phyloP scores from a whole-genome alignment of 2,113 vertebrate species.

The Pelusios castaneus region DNA sequence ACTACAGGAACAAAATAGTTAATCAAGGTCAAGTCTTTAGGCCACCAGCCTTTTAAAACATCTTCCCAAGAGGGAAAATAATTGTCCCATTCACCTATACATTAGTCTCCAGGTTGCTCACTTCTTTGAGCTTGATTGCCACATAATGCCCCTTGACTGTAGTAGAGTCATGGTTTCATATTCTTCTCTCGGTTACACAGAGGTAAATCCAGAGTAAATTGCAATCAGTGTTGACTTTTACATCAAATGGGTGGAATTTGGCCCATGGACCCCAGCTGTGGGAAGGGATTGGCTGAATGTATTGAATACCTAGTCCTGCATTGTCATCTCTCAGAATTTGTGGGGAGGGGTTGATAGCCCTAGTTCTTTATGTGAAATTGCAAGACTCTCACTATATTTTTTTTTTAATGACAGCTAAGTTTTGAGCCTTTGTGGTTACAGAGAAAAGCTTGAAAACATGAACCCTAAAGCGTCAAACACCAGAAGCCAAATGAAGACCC shows the following conservation, averaged over 20 bases:
- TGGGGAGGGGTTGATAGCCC: too few relatives aligned
- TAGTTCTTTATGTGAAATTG: not conserved
- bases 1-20: not conserved
- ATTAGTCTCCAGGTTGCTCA: not conserved
- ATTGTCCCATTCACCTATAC: not conserved
- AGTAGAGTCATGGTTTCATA: not conserved
- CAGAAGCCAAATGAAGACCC: not conserved
- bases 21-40: not conserved
- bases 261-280: not conserved
- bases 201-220: not conserved
- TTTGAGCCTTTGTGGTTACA: not conserved
- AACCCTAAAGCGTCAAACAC: not conserved
- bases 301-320: not conserved
- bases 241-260: not conserved
- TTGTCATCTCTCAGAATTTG: not conserved
- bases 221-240: not conserved
- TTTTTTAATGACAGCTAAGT: not conserved
- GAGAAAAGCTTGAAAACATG: not conserved
- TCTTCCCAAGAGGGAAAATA: not conserved
- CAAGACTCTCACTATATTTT: accelerated
- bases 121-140: not conserved
- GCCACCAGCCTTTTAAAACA: not conserved
- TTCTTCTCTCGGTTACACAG: not conserved
- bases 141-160: not conserved
- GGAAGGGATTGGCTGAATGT: not conserved